phyloP scores from a whole-genome alignment of 1,140 invertebrate species.

The Bathynomus jamesi region DNA sequence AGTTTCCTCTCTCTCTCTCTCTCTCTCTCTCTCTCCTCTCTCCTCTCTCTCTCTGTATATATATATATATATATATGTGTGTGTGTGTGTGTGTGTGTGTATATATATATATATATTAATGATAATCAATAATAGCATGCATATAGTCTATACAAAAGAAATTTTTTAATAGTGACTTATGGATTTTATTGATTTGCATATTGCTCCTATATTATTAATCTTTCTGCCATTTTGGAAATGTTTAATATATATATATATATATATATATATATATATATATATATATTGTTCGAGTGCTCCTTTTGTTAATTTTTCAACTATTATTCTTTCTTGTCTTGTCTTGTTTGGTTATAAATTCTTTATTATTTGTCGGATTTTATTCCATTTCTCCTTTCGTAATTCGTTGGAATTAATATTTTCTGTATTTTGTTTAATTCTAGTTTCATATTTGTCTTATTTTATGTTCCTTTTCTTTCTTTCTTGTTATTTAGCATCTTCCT shows the following conservation, averaged over 20 bases:
- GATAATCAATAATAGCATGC: slow-evolving; percentile 6
- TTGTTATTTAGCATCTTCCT: not conserved
- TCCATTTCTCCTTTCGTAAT: too few species aligned
- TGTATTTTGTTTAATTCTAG: too few species aligned
- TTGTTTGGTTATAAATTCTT: too few species aligned
- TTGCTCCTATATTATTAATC: not conserved
- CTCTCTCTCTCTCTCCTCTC: not conserved
- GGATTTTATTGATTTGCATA: slow-evolving; percentile 5
- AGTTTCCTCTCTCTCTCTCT: not conserved
- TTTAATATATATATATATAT: slow-evolving; percentile 10
- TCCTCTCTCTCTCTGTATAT: not conserved
- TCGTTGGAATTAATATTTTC: too few species aligned
- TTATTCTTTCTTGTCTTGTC: too few species aligned
- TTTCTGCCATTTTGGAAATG: not conserved
- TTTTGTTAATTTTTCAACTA: too few species aligned
- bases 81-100: slow-evolving; percentile 12
- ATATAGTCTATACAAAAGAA: slow-evolving; percentile 10
- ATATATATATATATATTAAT: slow-evolving; percentile 24
- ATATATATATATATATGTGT: slow-evolving; percentile 17
- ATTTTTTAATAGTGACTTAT: not conserved
- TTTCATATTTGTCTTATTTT: not conserved
- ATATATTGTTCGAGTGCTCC: too few species aligned
- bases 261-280: slow-evolving; percentile 11
- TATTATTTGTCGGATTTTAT: too few species aligned
- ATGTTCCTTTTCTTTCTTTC: not conserved